Evolutionary conservation across 1,140 invertebrate species (phyloP).

Genomic region (Drosophila tropicalis): DNA sequence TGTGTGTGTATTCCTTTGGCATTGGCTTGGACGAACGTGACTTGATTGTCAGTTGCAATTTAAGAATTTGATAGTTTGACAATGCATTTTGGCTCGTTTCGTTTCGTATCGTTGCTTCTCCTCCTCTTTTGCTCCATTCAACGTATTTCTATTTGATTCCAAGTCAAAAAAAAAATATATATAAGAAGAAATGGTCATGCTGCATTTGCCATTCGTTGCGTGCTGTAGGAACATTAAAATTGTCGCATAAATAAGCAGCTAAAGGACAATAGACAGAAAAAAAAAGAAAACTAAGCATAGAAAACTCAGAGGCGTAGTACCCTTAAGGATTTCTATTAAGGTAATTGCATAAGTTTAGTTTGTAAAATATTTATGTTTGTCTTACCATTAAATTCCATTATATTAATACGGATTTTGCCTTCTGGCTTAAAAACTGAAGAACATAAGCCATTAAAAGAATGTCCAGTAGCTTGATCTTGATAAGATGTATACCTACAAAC

Average conservation of each 20-base stretch:
- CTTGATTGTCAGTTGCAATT: constrained; percentile 82
- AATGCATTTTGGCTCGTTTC: constrained; percentile 74
- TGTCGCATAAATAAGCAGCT: constrained; percentile 60
- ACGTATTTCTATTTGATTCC: constrained; percentile 49
- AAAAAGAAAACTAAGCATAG: not conserved
- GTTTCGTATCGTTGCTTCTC: constrained; percentile 30
- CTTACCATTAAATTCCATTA: too few relatives aligned
- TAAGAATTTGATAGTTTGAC: constrained; percentile 81
- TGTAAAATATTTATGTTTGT: too few relatives aligned
- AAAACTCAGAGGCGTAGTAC: not conserved
- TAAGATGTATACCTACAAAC: too few relatives aligned
- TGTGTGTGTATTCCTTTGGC: constrained; percentile 16
- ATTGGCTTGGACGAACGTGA: constrained; percentile 63
- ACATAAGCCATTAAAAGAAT: too few relatives aligned
- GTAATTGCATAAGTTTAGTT: too few relatives aligned
- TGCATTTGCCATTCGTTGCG: constrained; percentile 13
- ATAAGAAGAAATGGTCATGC: constrained; percentile 25
- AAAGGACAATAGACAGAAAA: constrained; percentile 1
- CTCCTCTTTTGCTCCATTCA: constrained; percentile 27
- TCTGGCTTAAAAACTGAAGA: too few relatives aligned
- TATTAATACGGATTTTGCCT: too few relatives aligned
- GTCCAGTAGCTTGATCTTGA: too few relatives aligned
- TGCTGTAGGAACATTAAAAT: constrained; percentile 58
- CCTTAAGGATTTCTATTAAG: too few relatives aligned
- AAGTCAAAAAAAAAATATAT: not conserved